Evolutionary conservation across 2,888 invertebrate species (phyloP).

Genomic region (Platycheirus rosarum): DNA sequence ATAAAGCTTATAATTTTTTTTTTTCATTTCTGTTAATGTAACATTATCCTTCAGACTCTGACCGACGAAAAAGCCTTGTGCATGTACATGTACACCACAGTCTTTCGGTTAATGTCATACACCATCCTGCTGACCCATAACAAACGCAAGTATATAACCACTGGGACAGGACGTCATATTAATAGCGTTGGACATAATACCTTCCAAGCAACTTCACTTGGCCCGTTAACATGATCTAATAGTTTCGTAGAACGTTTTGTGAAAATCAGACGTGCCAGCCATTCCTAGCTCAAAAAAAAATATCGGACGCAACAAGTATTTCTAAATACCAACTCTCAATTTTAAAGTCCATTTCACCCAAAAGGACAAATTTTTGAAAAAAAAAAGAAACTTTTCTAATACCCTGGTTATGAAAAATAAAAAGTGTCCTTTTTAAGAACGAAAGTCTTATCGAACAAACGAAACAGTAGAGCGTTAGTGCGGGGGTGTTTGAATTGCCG

Average conservation of each 20-base stretch:
- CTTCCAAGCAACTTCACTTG: conserved; percentile 56
- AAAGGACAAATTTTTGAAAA: conserved; percentile 18
- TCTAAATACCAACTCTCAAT: neutral
- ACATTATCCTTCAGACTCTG: conserved; percentile 48
- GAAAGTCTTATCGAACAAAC: conserved; percentile 9
- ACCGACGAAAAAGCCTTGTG: conserved; percentile 18
- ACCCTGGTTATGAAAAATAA: neutral
- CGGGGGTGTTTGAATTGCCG: conserved; percentile 38
- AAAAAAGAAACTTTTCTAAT: conserved; percentile 2
- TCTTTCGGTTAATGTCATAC: conserved; percentile 12
- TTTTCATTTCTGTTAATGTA: conserved; percentile 63
- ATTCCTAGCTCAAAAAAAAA: conserved; percentile 60
- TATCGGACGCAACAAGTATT: conserved; percentile 63
- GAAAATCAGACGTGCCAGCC: conserved; percentile 71
- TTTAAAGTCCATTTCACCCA: conserved; percentile 2
- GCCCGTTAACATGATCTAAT: conserved; percentile 68
- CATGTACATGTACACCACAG: conserved; percentile 29
- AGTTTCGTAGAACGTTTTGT: conserved; percentile 65
- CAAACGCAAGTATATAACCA: conserved; percentile 40
- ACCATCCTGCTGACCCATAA: conserved; percentile 8
- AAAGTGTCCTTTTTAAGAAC: conserved; percentile 37
- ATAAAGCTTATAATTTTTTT: conserved; percentile 32
- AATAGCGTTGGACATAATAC: conserved; percentile 60
- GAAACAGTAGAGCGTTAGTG: neutral
- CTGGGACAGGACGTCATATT: conserved; percentile 69